phyloP scores from a whole-genome alignment of 2,888 invertebrate species.

The Melanotus villosus region DNA sequence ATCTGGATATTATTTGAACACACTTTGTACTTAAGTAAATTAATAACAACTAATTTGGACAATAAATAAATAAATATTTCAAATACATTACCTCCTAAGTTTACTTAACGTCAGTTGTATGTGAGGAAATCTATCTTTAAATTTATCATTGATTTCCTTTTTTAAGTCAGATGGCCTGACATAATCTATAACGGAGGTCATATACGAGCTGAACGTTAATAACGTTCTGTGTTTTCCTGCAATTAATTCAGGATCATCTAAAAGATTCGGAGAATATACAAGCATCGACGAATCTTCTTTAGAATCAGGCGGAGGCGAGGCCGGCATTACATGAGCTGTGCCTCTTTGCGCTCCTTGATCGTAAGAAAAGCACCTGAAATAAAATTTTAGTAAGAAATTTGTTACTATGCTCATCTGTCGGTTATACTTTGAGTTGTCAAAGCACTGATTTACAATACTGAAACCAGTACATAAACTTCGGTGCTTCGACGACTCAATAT shows the following conservation, averaged over 20 bases:
- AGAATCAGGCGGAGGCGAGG: conserved; percentile 67
- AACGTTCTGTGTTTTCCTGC: conserved; percentile 91
- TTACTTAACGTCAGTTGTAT: conserved; percentile 96
- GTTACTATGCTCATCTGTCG: too few relatives aligned
- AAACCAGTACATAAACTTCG: too few relatives aligned
- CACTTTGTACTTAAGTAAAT: too few relatives aligned
- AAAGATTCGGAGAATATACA: conserved; percentile 86
- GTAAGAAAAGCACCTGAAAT: conserved; percentile 81
- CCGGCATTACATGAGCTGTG: conserved; percentile 68
- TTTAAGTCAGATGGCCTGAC: conserved; percentile 96
- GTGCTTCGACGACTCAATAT: too few relatives aligned
- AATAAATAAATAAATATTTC: too few relatives aligned
- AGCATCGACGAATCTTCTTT: conserved; percentile 65
- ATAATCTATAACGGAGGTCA: conserved; percentile 97
- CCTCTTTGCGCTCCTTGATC: conserved; percentile 76
- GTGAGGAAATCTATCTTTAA: conserved; percentile 94
- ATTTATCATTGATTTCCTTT: conserved; percentile 97
- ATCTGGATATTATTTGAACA: too few relatives aligned
- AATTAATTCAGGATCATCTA: conserved; percentile 94
- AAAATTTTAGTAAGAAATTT: too few relatives aligned
- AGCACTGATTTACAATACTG: too few relatives aligned
- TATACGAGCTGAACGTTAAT: conserved; percentile 89
- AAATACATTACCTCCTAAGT: conserved; percentile 91
- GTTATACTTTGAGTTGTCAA: not conserved
- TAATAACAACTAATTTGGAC: too few relatives aligned